phyloP scores from a whole-genome alignment of 2,113 vertebrate genomes.

The Amia ocellicauda region DNA sequence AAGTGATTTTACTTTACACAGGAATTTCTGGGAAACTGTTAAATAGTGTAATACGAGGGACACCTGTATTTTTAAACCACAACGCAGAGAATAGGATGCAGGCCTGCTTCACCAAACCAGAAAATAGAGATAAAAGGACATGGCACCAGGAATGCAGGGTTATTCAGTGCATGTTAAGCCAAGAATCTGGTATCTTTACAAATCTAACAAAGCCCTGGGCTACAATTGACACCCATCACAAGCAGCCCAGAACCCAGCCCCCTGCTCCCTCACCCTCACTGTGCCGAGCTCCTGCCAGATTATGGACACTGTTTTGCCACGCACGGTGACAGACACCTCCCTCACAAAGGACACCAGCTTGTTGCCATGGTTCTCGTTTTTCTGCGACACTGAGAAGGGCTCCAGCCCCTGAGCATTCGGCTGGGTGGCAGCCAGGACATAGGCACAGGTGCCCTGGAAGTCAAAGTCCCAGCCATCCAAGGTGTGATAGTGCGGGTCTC shows the following conservation, averaged over 20 bases:
- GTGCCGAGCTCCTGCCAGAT: not conserved
- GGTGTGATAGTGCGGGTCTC: conserved; percentile 40
- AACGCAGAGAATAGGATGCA: too few species aligned
- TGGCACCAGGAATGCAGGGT: too few species aligned
- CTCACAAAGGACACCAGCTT: conserved; percentile 25
- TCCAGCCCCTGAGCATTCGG: not conserved
- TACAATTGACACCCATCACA: too few species aligned
- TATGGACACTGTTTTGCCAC: not conserved
- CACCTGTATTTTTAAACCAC: too few species aligned
- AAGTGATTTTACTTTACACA: too few species aligned
- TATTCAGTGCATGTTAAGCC: not conserved
- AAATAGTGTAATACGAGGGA: too few species aligned
- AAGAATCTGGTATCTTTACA: not conserved
- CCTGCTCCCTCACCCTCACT: not conserved
- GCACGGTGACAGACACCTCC: not conserved
- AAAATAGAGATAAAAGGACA: too few species aligned
- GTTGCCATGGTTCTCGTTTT: conserved; percentile 38
- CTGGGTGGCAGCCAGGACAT: conserved; percentile 34
- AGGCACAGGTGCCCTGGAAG: conserved; percentile 47
- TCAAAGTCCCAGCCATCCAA: conserved; percentile 39
- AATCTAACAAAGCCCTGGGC: too few species aligned
- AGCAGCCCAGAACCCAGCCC: not conserved
- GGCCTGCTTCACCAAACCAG: too few species aligned
- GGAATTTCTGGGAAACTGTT: too few species aligned
- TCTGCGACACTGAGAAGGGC: not conserved